Base-by-base conservation (phyloP, 1,140 invertebrate species). In the Drosophila jambulina region DNA sequence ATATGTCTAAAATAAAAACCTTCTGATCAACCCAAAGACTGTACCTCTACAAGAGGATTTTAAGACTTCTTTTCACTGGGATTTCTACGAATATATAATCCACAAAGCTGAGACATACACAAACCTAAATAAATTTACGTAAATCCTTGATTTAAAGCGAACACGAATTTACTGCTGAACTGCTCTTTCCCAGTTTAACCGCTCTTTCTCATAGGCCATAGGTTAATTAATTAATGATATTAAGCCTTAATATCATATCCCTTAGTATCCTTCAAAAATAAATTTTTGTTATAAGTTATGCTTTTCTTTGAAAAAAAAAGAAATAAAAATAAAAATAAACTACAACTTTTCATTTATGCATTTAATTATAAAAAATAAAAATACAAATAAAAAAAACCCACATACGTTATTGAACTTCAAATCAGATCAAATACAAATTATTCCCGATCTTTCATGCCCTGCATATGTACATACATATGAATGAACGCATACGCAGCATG, bases 171-270 rank as follows among this genome's bases (percentile, higher is more conserved):
- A 51, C 1, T 32, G 17, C 48, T 27, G n/a, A 10, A 51, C 48
- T 32, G 48, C 48, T 51, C 48, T 51, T 51, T 51, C n/a, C 27
- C 48, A 51, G 10, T 19, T 49, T 12, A n/a, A 17, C 9, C 10
- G 10, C 17, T 9, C 1, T 49, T 29, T 29, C 17, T 49, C 25
- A 8, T 5, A 10, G 12, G 25, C 9, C 10, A 13, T 7, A 29
- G 17, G 13, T 17, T 13, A n/a, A n/a, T n/a, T n/a, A n/a, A n/a
- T n/a, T n/a, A n/a, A 25, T 46, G 0, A 6, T 7, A 46, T 15
- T 13, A 2, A 27, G 25, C 3, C 15, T 3, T 17, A 48, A 10
- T n/a, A 10, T 27, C 17, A 48, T 6, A 9, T 17, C 0, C 23
- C 23, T 3, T 27, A 27, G 4, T 6, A 25, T 7, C 5, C 13